Conservation (phyloP, 2,797 vertebrate species). For the Erpetoichthys calabaricus region DNA sequence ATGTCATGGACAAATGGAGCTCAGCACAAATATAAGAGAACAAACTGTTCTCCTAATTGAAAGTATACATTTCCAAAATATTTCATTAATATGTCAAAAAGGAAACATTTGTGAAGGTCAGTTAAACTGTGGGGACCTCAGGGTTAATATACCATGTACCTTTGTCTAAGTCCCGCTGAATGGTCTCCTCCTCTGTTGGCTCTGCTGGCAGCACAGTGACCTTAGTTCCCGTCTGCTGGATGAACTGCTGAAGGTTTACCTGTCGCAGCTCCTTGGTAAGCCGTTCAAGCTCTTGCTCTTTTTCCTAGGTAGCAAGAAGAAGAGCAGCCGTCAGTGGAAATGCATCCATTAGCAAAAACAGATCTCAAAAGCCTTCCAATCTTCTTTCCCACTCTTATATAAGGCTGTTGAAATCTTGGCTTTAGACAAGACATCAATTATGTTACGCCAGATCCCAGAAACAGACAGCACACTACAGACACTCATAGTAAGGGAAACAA, state of each 20-base stretch:
- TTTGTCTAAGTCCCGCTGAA: conserved; percentile 37
- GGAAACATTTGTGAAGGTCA: neutral
- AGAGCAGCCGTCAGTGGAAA: neutral
- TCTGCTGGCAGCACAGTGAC: conserved; percentile 88
- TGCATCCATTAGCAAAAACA: too few relatives aligned
- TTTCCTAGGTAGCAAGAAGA: conserved; percentile 51
- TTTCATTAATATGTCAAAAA: neutral
- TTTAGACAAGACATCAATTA: too few relatives aligned
- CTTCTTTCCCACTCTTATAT: too few relatives aligned
- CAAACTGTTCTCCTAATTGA: neutral
- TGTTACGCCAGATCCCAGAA: too few relatives aligned
- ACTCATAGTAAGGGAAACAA: too few relatives aligned
- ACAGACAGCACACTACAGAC: too few relatives aligned
- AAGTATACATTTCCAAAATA: neutral
- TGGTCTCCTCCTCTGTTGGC: conserved; percentile 60
- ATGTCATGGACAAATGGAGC: too few relatives aligned
- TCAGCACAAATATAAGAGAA: neutral
- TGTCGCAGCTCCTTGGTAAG: conserved; percentile 93
- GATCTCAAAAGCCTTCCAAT: too few relatives aligned
- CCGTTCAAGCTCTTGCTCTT: conserved; percentile 86
- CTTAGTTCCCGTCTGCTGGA: conserved; percentile 92
- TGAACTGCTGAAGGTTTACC: conserved; percentile 96
- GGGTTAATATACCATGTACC: conserved; percentile 31
- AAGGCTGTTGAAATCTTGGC: too few relatives aligned
- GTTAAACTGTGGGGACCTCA: neutral